These are phyloP conservation scores for Carassius auratus DNA, from an alignment of 2,113 vertebrate species.

Conservation along the genomic window DNA sequence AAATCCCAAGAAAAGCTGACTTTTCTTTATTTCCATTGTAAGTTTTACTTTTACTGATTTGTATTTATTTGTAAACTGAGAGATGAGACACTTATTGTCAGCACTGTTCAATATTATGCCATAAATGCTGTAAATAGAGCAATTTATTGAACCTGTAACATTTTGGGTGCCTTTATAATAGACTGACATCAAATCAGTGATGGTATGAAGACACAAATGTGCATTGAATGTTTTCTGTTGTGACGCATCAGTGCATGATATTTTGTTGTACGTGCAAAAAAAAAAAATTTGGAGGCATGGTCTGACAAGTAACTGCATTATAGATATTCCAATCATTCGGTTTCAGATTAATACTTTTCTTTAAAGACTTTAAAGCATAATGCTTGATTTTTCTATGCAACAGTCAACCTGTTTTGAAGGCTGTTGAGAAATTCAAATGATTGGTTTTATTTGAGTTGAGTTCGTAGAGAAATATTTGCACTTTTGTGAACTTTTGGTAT, in stretches of 20 bases:
- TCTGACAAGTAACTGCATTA: background rate
- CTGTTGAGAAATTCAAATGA: background rate
- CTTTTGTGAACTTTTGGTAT: conserved; percentile 7
- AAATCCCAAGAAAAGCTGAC: background rate
- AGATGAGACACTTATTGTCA: no score
- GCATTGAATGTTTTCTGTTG: background rate
- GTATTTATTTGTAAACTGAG: background rate
- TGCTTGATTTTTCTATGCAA: background rate
- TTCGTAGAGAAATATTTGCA: background rate
- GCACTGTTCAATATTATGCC: no score
- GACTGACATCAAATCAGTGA: background rate
- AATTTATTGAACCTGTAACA: background rate
- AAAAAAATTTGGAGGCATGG: conserved; percentile 3
- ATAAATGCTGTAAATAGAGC: background rate
- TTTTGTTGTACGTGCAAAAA: background rate
- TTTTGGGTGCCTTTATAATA: background rate
- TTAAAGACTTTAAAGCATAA: background rate
- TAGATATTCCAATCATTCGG: background rate
- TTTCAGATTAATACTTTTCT: background rate
- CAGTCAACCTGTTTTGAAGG: background rate
- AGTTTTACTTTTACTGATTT: background rate
- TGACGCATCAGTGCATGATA: conserved; percentile 24
- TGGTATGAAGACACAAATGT: background rate
- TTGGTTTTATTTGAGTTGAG: background rate
- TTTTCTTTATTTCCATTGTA: background rate